Evolutionary conservation across 2,797 vertebrate genomes (phyloP).

Genomic region (Furcifer pardalis): DNA sequence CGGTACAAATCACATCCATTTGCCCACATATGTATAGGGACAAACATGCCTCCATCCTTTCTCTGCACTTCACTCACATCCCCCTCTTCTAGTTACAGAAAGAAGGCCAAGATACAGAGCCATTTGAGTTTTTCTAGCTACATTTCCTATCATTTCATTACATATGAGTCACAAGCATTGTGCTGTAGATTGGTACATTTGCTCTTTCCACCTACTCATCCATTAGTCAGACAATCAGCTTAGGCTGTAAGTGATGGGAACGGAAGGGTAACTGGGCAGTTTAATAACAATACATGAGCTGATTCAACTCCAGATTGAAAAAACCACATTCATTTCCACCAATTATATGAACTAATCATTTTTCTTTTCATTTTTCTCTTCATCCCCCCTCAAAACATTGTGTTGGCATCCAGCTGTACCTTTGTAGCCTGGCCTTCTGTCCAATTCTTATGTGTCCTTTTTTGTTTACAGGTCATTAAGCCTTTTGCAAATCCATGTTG

Average conservation of each 20-base stretch:
- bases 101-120: background rate
- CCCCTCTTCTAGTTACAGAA: background rate
- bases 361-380: background rate
- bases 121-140: background rate
- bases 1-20: background rate
- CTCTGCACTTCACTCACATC: no score
- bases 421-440: no score
- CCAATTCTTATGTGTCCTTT: no score
- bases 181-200: background rate
- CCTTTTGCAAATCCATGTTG: no score
- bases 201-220: background rate
- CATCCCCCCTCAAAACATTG: background rate
- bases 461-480: no score
- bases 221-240: constrained; percentile 6
- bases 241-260: background rate
- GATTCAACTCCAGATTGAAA: background rate
- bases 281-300: background rate
- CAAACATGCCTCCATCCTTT: background rate
- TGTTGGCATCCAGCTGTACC: background rate
- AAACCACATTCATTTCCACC: background rate
- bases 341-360: constrained; percentile 6
- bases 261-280: background rate
- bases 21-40: background rate
- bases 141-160: background rate
- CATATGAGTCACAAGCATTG: constrained; percentile 13